These are phyloP conservation scores for Acheta domesticus DNA, from an alignment of 2,888 invertebrate species.

Conservation along the genomic window DNA sequence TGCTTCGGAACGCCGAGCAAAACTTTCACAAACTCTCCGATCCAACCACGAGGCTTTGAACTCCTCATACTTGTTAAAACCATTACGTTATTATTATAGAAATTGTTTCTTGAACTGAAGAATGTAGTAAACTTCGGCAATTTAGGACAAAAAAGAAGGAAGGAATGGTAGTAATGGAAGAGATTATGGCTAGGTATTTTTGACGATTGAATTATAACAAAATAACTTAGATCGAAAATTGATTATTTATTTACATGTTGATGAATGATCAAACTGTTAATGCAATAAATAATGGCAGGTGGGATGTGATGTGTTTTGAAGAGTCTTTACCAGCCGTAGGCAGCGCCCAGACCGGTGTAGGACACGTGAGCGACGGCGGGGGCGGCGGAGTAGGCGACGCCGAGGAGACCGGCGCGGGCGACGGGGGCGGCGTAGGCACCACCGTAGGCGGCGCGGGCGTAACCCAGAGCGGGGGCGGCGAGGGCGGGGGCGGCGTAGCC, in stretches of 20 bases:
- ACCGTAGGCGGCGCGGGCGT: slow-evolving; percentile 38
- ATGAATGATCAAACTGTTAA: not conserved
- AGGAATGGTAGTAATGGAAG: no score
- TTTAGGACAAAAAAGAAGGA: no score
- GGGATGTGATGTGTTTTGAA: not conserved
- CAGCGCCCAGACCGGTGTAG: slow-evolving; percentile 56
- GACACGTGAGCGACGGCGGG: slow-evolving; percentile 61
- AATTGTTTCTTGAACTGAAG: no score
- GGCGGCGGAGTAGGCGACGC: slow-evolving; percentile 35
- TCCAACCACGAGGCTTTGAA: no score
- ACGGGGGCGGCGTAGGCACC: slow-evolving; percentile 34
- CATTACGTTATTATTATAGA: no score
- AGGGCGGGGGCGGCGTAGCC: slow-evolving; percentile 40
- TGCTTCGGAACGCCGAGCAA: no score
- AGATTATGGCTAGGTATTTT: no score
- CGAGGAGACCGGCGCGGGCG: slow-evolving; percentile 21
- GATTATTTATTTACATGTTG: slow-evolving; percentile 30
- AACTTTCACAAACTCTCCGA: no score
- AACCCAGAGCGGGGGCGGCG: slow-evolving; percentile 40
- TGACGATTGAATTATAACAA: no score
- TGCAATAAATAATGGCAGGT: no score
- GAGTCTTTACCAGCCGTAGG: slow-evolving; percentile 55
- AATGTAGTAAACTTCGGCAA: no score
- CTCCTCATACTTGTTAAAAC: no score
- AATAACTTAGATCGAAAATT: not conserved